Percentiles rank a stretch among this genome's conserved stretches.
Evolutionary conservation across 2,797 vertebrate species (phyloP).

Genomic region (Cebuella pygmaea): DNA sequence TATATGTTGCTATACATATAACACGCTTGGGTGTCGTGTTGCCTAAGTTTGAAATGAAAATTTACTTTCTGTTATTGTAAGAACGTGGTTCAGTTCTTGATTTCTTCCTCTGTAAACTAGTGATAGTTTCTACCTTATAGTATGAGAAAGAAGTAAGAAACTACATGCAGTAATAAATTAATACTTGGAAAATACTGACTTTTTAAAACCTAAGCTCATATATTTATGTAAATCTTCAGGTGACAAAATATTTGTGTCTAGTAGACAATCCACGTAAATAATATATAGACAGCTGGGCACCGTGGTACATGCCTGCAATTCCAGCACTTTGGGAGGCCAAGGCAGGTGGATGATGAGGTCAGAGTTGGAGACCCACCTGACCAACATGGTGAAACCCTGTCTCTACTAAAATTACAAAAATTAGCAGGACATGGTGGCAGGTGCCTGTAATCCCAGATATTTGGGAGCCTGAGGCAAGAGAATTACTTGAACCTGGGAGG

Average conservation of each 20-base stretch:
- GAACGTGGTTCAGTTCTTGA: not conserved
- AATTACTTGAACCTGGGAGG: no score
- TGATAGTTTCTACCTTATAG: not conserved
- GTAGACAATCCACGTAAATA: not conserved
- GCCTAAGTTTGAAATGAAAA: not conserved
- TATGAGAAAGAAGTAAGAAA: not conserved
- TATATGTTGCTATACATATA: not conserved
- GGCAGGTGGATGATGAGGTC: no score
- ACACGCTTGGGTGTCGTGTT: not conserved
- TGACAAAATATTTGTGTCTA: not conserved
- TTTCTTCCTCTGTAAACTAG: not conserved
- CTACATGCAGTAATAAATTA: not conserved
- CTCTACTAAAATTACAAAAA: no score
- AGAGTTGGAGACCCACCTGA: no score
- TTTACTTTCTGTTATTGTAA: not conserved
- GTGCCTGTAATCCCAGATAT: no score
- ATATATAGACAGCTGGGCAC: not conserved
- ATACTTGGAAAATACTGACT: not conserved
- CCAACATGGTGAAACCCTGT: no score
- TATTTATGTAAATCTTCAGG: not conserved
- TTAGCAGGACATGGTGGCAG: no score
- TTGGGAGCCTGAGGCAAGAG: no score
- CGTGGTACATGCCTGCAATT: no score
- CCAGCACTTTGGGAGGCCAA: no score
- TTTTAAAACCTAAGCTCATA: not conserved